Base-by-base conservation (phyloP, 2,888 invertebrate genomes). In the Acanthosepion pharaonis region DNA sequence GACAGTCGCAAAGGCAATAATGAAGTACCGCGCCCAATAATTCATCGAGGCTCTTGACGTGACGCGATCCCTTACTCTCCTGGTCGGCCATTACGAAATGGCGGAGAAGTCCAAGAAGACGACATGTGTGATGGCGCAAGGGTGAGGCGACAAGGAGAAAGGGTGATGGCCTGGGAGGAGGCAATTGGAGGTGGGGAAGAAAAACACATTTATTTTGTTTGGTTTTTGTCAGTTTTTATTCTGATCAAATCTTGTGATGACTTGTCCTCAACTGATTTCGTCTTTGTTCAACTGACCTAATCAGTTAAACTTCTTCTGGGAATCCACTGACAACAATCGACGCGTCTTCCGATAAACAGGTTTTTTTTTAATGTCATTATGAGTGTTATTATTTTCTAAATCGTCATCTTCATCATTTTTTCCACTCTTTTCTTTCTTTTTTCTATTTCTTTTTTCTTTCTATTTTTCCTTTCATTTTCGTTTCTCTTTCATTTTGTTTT, bases 1-100 rank as follows among this genome's bases (percentile, higher is more conserved):
- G 78, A 78, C 78, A 78, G 78, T 78, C 78, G 78, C 78, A 78
- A 78, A n/a, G n/a, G 78, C 78, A 78, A 33, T 78, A 78, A 78
- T 78, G 11, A 78, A 78, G 78, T 78, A 11, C 78, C 78, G 78
- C 78, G 78, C 78, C 78, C 15, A n/a, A 78, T 78, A 78, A 78
- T 78, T 78, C 78, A 78, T n/a, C n/a, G 11, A 1, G 11, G 78
- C 78, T 78, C 11, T 33, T n/a, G 78, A 78, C 78, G 15, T n/a
- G 78, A 33, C 78, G 78, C 78, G 78, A 33, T 6, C n/a, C 15
- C 78, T 78, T 33, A 15, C 78, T 33, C n/a, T 78, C n/a, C 78
- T 78, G 5, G 15, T 78, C 78, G n/a, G n/a, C n/a, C 78, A 78
- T 78, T 78, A 15, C n/a, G 78, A 78, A n/a, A 78, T 33, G 5